Base-by-base conservation (phyloP, 2,797 vertebrate species). In the Eutrigla gurnardus region DNA sequence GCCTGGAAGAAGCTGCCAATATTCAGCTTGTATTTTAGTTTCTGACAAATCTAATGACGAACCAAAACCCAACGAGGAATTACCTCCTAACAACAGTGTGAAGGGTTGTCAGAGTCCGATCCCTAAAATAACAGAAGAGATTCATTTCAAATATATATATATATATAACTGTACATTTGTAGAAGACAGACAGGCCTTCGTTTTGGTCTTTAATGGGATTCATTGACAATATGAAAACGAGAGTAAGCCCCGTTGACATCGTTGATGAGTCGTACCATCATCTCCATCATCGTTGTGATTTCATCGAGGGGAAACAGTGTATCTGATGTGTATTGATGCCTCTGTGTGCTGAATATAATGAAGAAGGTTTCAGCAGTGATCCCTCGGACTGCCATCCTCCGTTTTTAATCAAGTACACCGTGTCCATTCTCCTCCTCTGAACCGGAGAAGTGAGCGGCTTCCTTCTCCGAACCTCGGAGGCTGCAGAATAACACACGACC, bases 321-420 rank as follows among this genome's bases (percentile, higher is more conserved):
- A 11, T 59, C 52, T 77, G 75, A 80, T 86, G 50, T 50, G 57
- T 18, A 17, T 25, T 62, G 65, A 10, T 7, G 37, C 3, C 6
- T 61, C 11, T 70, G 25, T 47, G 59, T 46, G 49, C 33, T 58
- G n/a, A 3, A 12, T 33, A 40, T 39, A 60, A 58, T 45, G 52
- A 63, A 72, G 70, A 45, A 64, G 73, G 52, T 76, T 73, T 64
- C 43, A 13, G 17, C n/a, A 59, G n/a, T 6, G 49, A 36, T 35
- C 60, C 70, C 25, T 37, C 18, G 4, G 35, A 54, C 39, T 35
- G 17, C n/a, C 5, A 54, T 65, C 62, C 10, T 73, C 54, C 15
- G 64, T 81, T 81, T 72, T 81, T 72, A 69, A 82, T 80, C 33
- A 57, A 66, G 75, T 13, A 78, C 78, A 79, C 60, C 15, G 45